Evolutionary conservation across 2,113 vertebrate genomes (phyloP).

Genomic region (Mesoclemmys tuberculata): DNA sequence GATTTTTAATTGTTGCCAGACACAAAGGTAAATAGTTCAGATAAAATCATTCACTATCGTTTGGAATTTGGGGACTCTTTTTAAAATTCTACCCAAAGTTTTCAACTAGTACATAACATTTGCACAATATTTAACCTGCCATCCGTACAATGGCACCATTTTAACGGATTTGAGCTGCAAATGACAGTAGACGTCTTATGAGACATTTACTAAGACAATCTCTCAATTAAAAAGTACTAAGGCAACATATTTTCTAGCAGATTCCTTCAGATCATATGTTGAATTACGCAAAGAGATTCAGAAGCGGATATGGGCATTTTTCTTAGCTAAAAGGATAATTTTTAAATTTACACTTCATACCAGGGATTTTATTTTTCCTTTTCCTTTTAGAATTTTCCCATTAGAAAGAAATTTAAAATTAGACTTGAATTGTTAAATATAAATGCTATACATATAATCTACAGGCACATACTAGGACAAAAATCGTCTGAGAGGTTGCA

Average conservation of each 20-base stretch:
- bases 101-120: constrained; percentile 31
- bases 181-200: constrained; percentile 11
- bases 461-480: constrained; percentile 37
- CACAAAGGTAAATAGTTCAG: constrained; percentile 39
- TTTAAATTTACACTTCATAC: constrained; percentile 12
- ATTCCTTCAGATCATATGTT: background rate
- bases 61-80: background rate
- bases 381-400: background rate
- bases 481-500: constrained; percentile 63
- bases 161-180: constrained; percentile 22
- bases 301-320: constrained; percentile 1
- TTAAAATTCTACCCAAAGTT: constrained; percentile 26
- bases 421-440: background rate
- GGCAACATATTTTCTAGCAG: constrained; percentile 6
- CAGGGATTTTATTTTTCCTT: background rate
- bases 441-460: constrained; percentile 32
- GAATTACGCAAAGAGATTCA: constrained; percentile 43
- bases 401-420: constrained; percentile 51
- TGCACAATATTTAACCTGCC: constrained; percentile 61
- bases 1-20: constrained; percentile 30
- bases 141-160: constrained; percentile 34
- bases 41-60: background rate
- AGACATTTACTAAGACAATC: constrained; percentile 44
- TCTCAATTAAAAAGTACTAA: background rate
- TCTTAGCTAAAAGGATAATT: constrained; percentile 10